A percentile compares a stretch with the other conserved stretches of the same genome.
These are phyloP conservation scores for Darevskia mixta DNA, from an alignment of 2,797 vertebrate genomes.

Conservation along the genomic window DNA sequence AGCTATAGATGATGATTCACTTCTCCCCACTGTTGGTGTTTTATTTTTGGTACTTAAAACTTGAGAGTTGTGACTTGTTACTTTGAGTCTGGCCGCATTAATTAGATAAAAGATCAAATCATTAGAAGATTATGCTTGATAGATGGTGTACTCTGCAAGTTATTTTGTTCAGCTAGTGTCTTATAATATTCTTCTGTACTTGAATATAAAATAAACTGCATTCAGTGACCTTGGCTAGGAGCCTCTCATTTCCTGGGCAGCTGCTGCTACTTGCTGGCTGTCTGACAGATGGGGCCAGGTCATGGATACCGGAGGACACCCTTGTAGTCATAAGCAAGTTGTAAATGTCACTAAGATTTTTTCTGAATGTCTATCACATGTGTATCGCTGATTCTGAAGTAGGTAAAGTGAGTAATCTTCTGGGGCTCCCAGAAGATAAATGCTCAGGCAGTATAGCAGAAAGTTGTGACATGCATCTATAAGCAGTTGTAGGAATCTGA, in stretches of 20 bases:
- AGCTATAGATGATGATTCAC: rapidly evolving
- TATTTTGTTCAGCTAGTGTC: constrained; percentile 49
- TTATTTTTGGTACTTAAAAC: not conserved
- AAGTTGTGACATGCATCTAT: constrained; percentile 74
- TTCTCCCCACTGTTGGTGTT: not conserved
- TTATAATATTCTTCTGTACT: constrained; percentile 63
- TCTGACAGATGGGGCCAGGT: constrained; percentile 81
- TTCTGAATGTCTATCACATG: constrained; percentile 84
- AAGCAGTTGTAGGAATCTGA: constrained; percentile 75
- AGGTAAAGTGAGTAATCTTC: constrained; percentile 81
- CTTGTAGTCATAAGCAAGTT: constrained; percentile 80
- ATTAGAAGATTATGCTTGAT: not conserved
- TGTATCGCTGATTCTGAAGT: constrained; percentile 80
- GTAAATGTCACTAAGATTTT: constrained; percentile 80
- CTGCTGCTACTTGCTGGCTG: constrained; percentile 79
- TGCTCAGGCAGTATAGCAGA: constrained; percentile 72
- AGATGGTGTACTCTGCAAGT: not conserved
- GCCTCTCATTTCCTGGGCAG: constrained; percentile 82
- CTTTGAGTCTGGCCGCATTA: not conserved
- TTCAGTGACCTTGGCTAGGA: constrained; percentile 85
- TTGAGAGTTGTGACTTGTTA: not conserved
- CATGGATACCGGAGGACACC: constrained; percentile 75
- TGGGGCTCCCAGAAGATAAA: constrained; percentile 68
- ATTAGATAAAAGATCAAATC: not conserved
- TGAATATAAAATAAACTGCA: constrained; percentile 56